Conservation (phyloP, 1,140 invertebrate species). For the Drosophila trapezifrons region DNA sequence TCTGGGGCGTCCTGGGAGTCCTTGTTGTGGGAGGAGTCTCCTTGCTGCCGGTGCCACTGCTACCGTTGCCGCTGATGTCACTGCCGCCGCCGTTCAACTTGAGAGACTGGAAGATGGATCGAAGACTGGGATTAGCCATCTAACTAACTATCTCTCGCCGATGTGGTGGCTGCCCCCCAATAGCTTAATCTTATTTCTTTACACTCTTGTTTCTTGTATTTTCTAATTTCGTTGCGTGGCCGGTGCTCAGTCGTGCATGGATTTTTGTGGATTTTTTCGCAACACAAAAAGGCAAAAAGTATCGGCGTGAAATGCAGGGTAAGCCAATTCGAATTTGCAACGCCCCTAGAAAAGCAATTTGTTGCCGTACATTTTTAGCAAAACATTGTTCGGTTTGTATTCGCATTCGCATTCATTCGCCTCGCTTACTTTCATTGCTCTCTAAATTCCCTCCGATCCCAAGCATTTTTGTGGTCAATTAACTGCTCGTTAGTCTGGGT, state of each 20-base stretch:
- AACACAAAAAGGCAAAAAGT: slow-evolving; percentile 17
- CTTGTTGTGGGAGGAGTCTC: slow-evolving; percentile 35
- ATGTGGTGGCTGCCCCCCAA: slow-evolving; percentile 48
- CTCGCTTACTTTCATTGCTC: slow-evolving; percentile 67
- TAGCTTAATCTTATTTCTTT: slow-evolving; percentile 51
- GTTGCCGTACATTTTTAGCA: slow-evolving; percentile 67
- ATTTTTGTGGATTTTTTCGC: slow-evolving; percentile 51
- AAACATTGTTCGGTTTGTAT: slow-evolving; percentile 52
- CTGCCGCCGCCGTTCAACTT: slow-evolving; percentile 76
- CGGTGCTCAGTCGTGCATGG: slow-evolving; percentile 70
- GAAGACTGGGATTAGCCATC: slow-evolving; percentile 46
- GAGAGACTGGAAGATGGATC: slow-evolving; percentile 70
- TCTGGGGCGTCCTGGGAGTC: slow-evolving; percentile 38
- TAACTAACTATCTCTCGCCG: slow-evolving; percentile 41
- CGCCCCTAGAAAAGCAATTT: slow-evolving; percentile 73
- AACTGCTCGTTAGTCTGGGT: slow-evolving; percentile 46
- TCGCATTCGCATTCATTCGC: slow-evolving; percentile 24
- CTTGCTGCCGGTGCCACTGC: slow-evolving; percentile 31
- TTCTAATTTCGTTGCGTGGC: slow-evolving; percentile 67
- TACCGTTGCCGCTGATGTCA: slow-evolving; percentile 34
- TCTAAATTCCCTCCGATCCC: slow-evolving; percentile 15
- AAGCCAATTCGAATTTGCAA: slow-evolving; percentile 56
- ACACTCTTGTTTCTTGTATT: slow-evolving; percentile 53
- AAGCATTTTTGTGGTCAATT: slow-evolving; percentile 78
- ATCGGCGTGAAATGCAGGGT: slow-evolving; percentile 30